Base-by-base conservation (phyloP, 2,888 invertebrate genomes). In the Siphonodentalium dalli region DNA sequence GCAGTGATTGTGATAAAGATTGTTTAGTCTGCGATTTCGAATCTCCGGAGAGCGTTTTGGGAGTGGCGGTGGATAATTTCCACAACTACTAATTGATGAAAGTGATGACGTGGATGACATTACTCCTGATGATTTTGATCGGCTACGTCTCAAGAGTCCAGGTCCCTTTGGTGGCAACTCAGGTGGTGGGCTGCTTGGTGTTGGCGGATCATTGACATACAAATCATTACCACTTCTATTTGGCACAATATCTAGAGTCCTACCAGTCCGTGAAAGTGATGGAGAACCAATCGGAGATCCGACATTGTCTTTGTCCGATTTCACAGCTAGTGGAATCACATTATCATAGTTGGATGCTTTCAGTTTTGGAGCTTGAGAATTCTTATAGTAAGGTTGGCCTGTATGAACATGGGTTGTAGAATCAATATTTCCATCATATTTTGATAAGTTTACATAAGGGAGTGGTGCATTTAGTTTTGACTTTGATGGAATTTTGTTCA, bases 91-190 rank as follows among this genome's bases (percentile, higher is more conserved):
- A n/a, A n/a, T n/a, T n/a, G n/a, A 23, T 33, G 33, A 18, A 41
- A 23, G 18, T 23, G 39, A 21, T 5, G 38, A 15, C 2, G 50
- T 37, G 9, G 42, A 24, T 15, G 24, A 40, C 23, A 38, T 23
- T n/a, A 34, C 33, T 6, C 37, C 42, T 7, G 43, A 27, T 23
- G 27, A 27, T 9, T 31, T 23, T n/a, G 47, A 44, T 29, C 51
- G 63, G 23, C 45, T 54, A 51, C 65, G 71, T n/a, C 51, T 61
- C 18, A 65, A 48, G 4, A 75, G 54, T 20, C 59, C 64, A 45
- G 72, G 73, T 39, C 74, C 75, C 57, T 75, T 75, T 4, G 75
- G 75, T 8, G 75, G 75, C 15, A 75, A 55, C 43, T 65, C 69
- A 31, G 71, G 71, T 15, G 75, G 74, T 11, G 68, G 66, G 5